These are phyloP conservation scores for Teleogryllus occipitalis DNA, from an alignment of 1,140 invertebrate genomes.

Conservation along the genomic window DNA sequence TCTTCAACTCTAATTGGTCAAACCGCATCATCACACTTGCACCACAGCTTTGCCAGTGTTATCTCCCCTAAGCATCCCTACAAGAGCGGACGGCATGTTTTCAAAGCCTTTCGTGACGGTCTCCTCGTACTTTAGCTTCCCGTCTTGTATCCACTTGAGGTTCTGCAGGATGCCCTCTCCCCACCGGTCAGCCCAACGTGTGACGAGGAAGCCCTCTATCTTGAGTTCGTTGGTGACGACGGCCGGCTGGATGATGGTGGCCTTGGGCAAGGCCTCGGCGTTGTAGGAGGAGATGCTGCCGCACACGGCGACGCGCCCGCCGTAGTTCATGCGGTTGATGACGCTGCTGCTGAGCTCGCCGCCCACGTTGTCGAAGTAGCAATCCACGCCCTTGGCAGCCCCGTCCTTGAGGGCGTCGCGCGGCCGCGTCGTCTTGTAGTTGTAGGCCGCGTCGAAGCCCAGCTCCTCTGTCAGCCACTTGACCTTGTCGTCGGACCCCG, in stretches of 20 bases:
- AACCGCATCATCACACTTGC: conserved; percentile 34
- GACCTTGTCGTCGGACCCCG: conserved; percentile 51
- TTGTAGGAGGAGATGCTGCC: conserved; percentile 39
- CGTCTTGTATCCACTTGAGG: conserved; percentile 42
- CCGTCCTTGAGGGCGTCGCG: conserved; percentile 39
- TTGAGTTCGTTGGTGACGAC: conserved; percentile 47
- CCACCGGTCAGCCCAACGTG: conserved; percentile 41
- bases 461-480: conserved; percentile 49
- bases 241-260: conserved; percentile 37
- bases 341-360: conserved; percentile 36
- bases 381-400: conserved; percentile 42
- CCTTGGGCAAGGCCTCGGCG: conserved; percentile 21
- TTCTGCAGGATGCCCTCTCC: conserved; percentile 48
- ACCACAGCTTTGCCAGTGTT: conserved; percentile 58
- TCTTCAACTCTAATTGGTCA: no score
- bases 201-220: conserved; percentile 53
- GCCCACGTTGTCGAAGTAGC: conserved; percentile 34
- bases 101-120: conserved; percentile 55
- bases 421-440: conserved; percentile 49
- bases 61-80: conserved; percentile 49
- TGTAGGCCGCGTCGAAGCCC: conserved; percentile 51
- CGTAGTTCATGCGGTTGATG: conserved; percentile 35
- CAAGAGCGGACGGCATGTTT: conserved; percentile 52
- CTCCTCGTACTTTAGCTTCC: conserved; percentile 49
- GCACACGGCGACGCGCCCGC: conserved; percentile 37